Evolutionary conservation across 1,140 invertebrate species (phyloP), one percentile per base, ranked within the genome.

Genomic region (Pseudomyrmex concolor): DNA sequence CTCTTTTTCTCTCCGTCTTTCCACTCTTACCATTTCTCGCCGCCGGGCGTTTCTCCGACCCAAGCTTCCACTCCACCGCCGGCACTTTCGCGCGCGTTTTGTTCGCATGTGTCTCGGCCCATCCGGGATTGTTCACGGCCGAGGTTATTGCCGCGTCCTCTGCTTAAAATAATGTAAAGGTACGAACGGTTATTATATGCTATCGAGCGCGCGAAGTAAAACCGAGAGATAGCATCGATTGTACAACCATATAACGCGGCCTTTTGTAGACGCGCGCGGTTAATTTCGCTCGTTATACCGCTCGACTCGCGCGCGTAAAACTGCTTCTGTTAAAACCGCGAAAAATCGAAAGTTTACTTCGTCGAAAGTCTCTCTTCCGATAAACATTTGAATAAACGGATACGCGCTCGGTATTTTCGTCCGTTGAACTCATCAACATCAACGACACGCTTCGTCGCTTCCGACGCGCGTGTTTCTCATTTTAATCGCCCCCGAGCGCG

Each of bases 81-180:
- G 72, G 64, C 64, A 17, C 3, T 51, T 70, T 70, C 34, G 54
- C 10, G 59, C 76, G 66, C 54, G 59, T 51, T 70, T 78, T 19
- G 54, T 10, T 71, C 76, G 66, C 54, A 59, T 70, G 54, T 59
- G 51, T 19, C 62, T 55, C 73, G 48, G 50, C 62, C 34, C 19
- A 57, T 19, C 64, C 34, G 64, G 34, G 43, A 70, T 70, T 19
- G 43, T 60, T 70, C 76, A 80, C 66, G 54, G 66, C n/a, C 66
- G 66, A 59, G 76, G 22, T 80, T 80, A 80, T 80, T 60, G 43
- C 76, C 54, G 54, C 19, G 43, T 54, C 25, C 15, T 25, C 5
- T 80, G 43, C 76, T 80, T 80, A 80, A 80, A 80, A 80, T 80
- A 80, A 80, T 80, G 76, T 60, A 80, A 70, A 71, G 54, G 19